Evolutionary conservation across 2,113 vertebrate genomes (phyloP).

Genomic region (Upupa epops): DNA sequence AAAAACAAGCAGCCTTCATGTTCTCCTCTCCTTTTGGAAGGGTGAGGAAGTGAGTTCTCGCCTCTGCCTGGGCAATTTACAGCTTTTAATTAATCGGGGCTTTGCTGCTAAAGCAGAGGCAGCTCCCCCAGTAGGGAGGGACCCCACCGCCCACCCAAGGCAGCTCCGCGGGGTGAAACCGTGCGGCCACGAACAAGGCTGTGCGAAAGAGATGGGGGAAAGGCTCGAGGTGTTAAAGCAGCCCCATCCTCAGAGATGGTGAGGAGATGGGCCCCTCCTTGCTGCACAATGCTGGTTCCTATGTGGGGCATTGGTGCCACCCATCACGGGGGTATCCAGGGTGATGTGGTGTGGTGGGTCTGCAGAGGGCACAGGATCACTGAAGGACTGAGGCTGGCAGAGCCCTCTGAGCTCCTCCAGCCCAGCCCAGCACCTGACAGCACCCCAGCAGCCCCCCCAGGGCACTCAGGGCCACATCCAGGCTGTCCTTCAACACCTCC

Average conservation of each 20-base stretch:
- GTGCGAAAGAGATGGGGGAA: not conserved
- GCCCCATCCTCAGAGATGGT: not conserved
- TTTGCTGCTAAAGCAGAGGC: conserved; percentile 54
- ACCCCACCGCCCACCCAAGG: not conserved
- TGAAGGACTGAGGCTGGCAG: too few species aligned
- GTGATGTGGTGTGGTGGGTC: too few species aligned
- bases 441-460: too few species aligned
- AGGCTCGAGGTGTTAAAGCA: not conserved
- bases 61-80: conserved; percentile 53
- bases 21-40: not conserved
- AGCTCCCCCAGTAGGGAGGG: conserved; percentile 52
- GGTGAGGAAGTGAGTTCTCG: not conserved
- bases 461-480: too few species aligned
- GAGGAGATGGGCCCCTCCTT: not conserved
- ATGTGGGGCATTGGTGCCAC: not conserved
- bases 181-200: conserved; percentile 9
- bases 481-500: too few species aligned
- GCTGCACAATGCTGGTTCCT: not conserved
- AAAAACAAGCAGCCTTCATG: not conserved
- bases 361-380: not conserved
- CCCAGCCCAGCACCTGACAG: too few species aligned
- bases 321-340: rapidly evolving
- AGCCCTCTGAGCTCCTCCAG: too few species aligned
- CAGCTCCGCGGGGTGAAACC: conserved; percentile 51
- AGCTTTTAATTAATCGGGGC: conserved; percentile 75